These are phyloP conservation scores for Engystomops pustulosus DNA, from an alignment of 2,113 vertebrate genomes.

Conservation along the genomic window DNA sequence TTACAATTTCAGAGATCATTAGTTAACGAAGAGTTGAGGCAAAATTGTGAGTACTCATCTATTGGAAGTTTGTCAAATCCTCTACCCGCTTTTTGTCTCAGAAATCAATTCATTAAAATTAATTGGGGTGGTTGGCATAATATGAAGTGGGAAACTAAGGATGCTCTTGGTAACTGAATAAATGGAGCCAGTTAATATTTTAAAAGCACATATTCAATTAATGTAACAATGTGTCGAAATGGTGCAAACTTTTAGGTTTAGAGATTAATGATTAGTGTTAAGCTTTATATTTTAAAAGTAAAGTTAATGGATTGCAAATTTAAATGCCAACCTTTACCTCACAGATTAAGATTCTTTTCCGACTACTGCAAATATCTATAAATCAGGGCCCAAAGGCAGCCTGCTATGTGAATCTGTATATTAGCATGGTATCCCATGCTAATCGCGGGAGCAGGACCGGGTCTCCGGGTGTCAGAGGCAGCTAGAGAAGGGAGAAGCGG, in stretches of 20 bases:
- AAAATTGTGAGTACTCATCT: conserved; percentile 14
- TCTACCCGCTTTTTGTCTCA: neutral
- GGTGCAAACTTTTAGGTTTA: neutral
- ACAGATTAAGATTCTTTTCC: neutral
- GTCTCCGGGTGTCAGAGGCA: too few relatives aligned
- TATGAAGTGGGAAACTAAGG: conserved; percentile 29
- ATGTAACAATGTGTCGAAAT: neutral
- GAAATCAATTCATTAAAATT: conserved; percentile 51
- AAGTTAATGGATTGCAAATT: neutral
- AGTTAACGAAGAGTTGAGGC: conserved; percentile 21
- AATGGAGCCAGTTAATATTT: neutral
- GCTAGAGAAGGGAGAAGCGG: too few relatives aligned
- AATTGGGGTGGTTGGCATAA: conserved; percentile 43
- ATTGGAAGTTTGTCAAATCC: conserved; percentile 48
- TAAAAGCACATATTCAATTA: neutral
- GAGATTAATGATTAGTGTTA: neutral
- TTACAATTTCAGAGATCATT: conserved; percentile 47
- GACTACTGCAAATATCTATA: too few relatives aligned
- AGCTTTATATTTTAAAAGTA: neutral
- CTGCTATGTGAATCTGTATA: too few relatives aligned
- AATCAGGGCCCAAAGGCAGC: too few relatives aligned
- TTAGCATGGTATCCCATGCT: too few relatives aligned
- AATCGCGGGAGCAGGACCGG: too few relatives aligned
- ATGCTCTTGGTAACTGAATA: conserved; percentile 2
- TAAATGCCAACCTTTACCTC: too few relatives aligned